Base-by-base conservation (phyloP, 2,797 vertebrate species). In the Darevskia mixta region DNA sequence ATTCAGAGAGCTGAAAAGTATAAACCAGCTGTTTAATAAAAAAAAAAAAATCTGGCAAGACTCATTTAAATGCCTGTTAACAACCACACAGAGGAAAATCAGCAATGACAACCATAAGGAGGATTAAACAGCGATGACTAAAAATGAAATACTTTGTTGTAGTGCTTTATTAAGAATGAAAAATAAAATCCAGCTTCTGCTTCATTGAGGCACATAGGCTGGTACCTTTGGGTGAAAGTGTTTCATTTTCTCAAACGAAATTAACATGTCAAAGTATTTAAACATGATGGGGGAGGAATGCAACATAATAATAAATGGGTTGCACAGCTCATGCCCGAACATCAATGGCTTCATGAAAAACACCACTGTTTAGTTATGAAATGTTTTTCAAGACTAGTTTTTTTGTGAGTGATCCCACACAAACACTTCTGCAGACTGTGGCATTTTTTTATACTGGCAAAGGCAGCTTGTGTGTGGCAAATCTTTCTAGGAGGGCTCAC, bases 361-460 rank as follows among this genome's bases (percentile, higher is more conserved):
- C 83, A 88, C 82, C 91, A 90, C 91, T 23, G 82, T 75, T 89
- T 27, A 66, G 84, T 91, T 89, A 85, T 11, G 76, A 88, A 92
- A 88, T 17, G 88, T 92, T 89, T 92, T 85, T 95, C 92, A 67
- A 83, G 86, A 85, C 88, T 0, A 77, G 4, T 76, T 87, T 88
- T 95, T 94, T 92, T 95, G 69, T 73, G 85, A 88, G 86, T 91
- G 86, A 87, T 94, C 94, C 94, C 94, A 94, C 95, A 94, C 93
- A 92, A 0, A 38, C 78, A 35, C 89, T 89, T 92, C 88, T 87
- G 87, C 89, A 92, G 93, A 93, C 83, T 76, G 87, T 90, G n/a
- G 88, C 90, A 94, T 85, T 95, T 94, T 49, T 49, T 89, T 61
- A 92, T 89, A 90, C 83, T 90, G 87, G 72, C 88, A 89, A 0